Conservation (phyloP, 1,140 invertebrate species). For the Melipona quadrifasciata region DNA sequence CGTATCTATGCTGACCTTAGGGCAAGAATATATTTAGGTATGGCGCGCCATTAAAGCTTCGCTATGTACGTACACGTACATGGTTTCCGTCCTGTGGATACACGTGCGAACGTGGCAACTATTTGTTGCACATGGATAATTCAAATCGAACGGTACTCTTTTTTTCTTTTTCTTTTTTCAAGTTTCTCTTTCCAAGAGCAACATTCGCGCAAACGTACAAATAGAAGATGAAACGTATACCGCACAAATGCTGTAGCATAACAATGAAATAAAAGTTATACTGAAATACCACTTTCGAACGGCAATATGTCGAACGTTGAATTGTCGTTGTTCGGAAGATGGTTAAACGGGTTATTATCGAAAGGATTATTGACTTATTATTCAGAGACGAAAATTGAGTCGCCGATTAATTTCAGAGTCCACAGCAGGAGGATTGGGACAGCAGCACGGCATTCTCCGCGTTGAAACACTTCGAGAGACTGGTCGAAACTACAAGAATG, state of each 20-base stretch:
- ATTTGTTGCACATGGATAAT: not conserved
- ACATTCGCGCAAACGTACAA: not conserved
- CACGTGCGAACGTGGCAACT: conserved; percentile 12
- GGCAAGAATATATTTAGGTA: conserved; percentile 35
- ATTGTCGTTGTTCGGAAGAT: too few relatives aligned
- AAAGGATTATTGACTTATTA: too few relatives aligned
- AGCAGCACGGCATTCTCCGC: conserved; percentile 89
- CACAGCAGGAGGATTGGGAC: conserved; percentile 85
- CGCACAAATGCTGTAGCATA: not conserved
- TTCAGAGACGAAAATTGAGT: not conserved
- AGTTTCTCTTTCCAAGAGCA: not conserved
- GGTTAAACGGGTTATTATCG: too few relatives aligned
- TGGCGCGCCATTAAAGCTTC: conserved; percentile 12
- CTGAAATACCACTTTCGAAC: too few relatives aligned
- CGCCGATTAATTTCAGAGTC: conserved; percentile 67
- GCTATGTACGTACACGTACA: not conserved
- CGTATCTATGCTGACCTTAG: conserved; percentile 29
- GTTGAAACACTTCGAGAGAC: conserved; percentile 91
- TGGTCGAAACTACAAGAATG: conserved; percentile 92
- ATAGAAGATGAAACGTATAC: not conserved
- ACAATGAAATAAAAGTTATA: not conserved
- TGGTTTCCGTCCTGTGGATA: not conserved
- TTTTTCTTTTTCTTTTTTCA: not conserved
- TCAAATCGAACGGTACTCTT: not conserved
- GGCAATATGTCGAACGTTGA: too few relatives aligned